Evolutionary conservation across 2,888 invertebrate genomes (phyloP).

Genomic region (Flexamia atlantica): DNA sequence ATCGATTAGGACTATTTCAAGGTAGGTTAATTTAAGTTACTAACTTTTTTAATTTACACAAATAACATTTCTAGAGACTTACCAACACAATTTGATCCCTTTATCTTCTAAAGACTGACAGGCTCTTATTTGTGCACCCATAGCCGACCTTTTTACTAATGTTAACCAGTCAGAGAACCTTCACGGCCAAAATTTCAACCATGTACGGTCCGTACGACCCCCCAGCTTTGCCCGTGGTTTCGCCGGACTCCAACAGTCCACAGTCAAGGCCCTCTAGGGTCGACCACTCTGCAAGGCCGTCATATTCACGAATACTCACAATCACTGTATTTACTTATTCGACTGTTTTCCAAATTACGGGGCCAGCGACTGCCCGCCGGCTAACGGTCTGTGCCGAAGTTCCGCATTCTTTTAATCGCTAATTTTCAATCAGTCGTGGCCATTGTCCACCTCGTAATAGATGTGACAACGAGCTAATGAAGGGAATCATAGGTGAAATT

Average conservation of each 20-base stretch:
- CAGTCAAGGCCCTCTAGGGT: slow-evolving; percentile 17
- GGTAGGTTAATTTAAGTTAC: too few species aligned
- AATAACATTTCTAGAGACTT: too few species aligned
- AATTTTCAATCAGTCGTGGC: neutral
- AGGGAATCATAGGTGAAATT: neutral
- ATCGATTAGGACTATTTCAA: too few species aligned
- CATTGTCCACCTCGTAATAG: slow-evolving; percentile 2
- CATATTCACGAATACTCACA: slow-evolving; percentile 26
- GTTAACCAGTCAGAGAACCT: too few species aligned
- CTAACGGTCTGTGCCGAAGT: neutral
- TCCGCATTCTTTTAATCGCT: slow-evolving; percentile 28
- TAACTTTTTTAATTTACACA: too few species aligned
- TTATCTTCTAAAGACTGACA: too few species aligned
- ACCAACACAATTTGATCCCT: too few species aligned
- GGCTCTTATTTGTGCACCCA: too few species aligned
- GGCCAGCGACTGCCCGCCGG: neutral
- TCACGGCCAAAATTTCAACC: too few species aligned
- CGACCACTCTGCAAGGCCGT: slow-evolving; percentile 36
- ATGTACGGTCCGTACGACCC: too few species aligned
- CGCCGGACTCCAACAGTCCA: neutral
- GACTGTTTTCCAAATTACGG: slow-evolving; percentile 47
- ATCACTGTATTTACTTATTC: slow-evolving; percentile 53
- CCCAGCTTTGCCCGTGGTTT: too few species aligned
- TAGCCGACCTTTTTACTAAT: too few species aligned
- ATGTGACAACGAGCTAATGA: neutral